These are phyloP conservation scores for Polyergus mexicanus DNA, from an alignment of 1,140 invertebrate species.

Conservation along the genomic window DNA sequence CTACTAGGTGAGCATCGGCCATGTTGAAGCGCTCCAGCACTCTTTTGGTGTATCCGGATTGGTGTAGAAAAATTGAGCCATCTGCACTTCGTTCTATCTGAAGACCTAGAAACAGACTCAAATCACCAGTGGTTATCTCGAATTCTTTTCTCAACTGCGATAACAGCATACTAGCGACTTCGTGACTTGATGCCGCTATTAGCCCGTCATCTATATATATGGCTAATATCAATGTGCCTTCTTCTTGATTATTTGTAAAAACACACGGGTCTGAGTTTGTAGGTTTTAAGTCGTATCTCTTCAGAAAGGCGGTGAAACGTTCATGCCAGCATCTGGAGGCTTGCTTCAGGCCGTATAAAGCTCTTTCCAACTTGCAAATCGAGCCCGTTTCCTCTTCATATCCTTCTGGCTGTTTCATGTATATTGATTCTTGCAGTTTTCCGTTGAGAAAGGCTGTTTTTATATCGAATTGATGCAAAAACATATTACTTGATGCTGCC, in stretches of 20 bases:
- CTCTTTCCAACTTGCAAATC: too few species aligned
- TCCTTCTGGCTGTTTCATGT: neutral
- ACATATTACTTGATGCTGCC: constrained; percentile 27
- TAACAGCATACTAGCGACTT: too few species aligned
- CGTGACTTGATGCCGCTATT: neutral
- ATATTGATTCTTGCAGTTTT: neutral
- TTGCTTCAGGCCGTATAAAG: constrained; percentile 8
- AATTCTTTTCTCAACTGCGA: neutral
- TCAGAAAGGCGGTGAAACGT: neutral
- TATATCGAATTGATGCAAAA: neutral
- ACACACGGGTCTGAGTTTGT: constrained; percentile 18
- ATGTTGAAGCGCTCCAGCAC: constrained; percentile 31
- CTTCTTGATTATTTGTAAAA: neutral
- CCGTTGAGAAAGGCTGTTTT: constrained; percentile 33
- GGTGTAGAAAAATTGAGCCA: constrained; percentile 30
- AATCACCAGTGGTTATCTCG: neutral
- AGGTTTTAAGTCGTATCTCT: neutral
- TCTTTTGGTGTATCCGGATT: neutral
- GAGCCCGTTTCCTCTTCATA: neutral
- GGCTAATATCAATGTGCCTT: neutral
- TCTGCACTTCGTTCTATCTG: neutral
- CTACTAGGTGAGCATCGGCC: neutral
- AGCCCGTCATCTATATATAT: constrained; percentile 34
- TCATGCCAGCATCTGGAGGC: constrained; percentile 28
- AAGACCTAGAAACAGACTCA: constrained; percentile 34